These are phyloP conservation scores for Apostichopus japonicus DNA, from an alignment of 35 echinoderm and acorn worm genomes.

Conservation along the genomic window DNA sequence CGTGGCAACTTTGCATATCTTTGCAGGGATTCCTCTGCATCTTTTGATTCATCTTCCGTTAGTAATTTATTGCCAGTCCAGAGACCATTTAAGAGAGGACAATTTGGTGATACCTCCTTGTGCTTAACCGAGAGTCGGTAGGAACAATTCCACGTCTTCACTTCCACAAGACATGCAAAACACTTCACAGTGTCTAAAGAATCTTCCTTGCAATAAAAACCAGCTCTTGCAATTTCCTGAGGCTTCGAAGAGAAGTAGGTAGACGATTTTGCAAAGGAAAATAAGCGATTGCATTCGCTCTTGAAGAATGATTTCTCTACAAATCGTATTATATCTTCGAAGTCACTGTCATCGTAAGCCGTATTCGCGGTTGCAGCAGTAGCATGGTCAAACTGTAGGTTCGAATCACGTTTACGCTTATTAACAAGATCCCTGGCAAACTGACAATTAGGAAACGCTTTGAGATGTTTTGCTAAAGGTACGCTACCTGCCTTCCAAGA, in stretches of 20 bases:
- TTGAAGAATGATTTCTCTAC: background rate
- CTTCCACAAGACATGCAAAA: conserved; percentile 83
- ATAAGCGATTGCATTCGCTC: conserved; percentile 17
- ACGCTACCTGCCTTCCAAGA: background rate
- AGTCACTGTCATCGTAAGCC: background rate
- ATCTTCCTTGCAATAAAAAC: background rate
- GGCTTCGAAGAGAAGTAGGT: background rate
- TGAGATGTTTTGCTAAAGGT: background rate
- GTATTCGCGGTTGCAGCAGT: background rate
- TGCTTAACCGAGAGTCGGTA: conserved; percentile 70
- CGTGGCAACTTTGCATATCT: background rate
- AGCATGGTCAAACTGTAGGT: background rate
- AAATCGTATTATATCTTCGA: background rate
- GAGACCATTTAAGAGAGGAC: conserved; percentile 75
- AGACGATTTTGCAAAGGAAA: background rate
- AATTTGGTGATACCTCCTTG: conserved; percentile 68
- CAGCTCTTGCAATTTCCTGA: background rate
- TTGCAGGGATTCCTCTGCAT: background rate
- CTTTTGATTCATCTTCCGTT: background rate
- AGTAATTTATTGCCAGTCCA: conserved; percentile 56
- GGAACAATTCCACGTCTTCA: conserved; percentile 60
- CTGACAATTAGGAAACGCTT: background rate
- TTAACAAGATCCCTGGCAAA: background rate
- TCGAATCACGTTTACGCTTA: background rate
- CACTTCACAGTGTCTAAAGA: conserved; percentile 65